Evolutionary conservation across 2,113 vertebrate species (phyloP).

Genomic region (Hyaena hyaena): DNA sequence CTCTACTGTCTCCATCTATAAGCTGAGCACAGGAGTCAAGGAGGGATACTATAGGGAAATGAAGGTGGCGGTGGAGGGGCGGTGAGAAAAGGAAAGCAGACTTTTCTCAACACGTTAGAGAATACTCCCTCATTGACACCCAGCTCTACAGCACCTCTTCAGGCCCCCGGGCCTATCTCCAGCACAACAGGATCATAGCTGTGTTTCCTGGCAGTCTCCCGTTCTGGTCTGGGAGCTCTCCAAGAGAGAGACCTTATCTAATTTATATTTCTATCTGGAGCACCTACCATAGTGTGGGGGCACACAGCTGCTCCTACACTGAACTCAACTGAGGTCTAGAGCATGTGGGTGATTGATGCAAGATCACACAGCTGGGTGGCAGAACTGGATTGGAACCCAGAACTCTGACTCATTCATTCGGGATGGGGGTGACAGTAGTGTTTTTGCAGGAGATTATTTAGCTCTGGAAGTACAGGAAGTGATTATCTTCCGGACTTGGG

Average conservation of each 20-base stretch:
- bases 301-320: background rate
- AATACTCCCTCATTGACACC: background rate
- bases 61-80: background rate
- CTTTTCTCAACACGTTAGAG: background rate
- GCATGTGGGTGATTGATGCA: background rate
- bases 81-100: background rate
- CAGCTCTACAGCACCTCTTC: background rate
- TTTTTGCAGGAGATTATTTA: background rate
- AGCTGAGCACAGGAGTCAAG: background rate
- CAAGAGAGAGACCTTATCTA: background rate
- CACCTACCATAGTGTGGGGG: background rate
- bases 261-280: background rate
- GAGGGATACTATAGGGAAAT: background rate
- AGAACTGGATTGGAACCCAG: background rate
- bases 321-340: background rate
- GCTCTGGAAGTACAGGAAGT: background rate
- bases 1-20: background rate
- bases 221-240: background rate
- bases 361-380: background rate
- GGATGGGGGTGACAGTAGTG: rapidly evolving
- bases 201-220: background rate
- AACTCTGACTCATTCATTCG: background rate
- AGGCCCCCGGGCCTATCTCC: background rate
- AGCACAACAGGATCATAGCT: background rate
- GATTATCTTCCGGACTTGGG: background rate